phyloP scores from a whole-genome alignment of 2,797 vertebrate genomes.

The Gadopsis marmoratus region DNA sequence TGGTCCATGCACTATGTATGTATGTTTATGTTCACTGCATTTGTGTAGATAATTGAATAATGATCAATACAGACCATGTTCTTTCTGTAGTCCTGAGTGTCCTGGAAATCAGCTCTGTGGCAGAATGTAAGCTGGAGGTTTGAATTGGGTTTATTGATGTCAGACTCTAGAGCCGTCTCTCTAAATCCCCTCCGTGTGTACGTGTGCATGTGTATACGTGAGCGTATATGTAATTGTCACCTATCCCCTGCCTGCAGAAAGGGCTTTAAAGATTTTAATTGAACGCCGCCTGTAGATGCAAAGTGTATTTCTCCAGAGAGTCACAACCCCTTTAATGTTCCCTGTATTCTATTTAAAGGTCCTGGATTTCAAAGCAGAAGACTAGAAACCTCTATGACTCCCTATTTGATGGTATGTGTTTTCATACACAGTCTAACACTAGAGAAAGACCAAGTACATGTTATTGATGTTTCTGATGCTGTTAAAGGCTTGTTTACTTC shows the following conservation, averaged over 20 bases:
- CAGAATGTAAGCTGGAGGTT: conserved; percentile 52
- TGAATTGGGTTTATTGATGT: conserved; percentile 63
- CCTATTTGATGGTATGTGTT: conserved; percentile 24
- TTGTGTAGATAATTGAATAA: conserved; percentile 25
- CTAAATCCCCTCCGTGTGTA: conserved; percentile 45
- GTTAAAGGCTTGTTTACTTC: conserved; percentile 21
- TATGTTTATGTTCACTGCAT: conserved; percentile 44
- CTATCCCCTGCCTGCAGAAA: conserved; percentile 46
- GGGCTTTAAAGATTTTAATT: conserved; percentile 70
- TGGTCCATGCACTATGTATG: conserved; percentile 43
- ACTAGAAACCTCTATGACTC: conserved; percentile 18
- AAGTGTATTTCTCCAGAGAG: conserved; percentile 65
- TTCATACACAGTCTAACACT: conserved; percentile 14
- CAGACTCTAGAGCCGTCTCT: conserved; percentile 43
- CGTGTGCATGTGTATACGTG: neutral
- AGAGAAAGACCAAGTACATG: conserved; percentile 14
- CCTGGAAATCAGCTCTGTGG: conserved; percentile 37
- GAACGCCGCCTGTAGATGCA: conserved; percentile 60
- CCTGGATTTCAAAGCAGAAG: conserved; percentile 35
- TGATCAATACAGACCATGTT: conserved; percentile 47
- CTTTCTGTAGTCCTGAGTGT: conserved; percentile 36
- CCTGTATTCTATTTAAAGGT: conserved; percentile 59
- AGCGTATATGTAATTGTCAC: conserved; percentile 50
- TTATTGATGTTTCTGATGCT: conserved; percentile 14
- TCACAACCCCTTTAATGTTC: conserved; percentile 56